Base-by-base conservation (phyloP, 2,113 vertebrate genomes). In the Mirounga angustirostris region DNA sequence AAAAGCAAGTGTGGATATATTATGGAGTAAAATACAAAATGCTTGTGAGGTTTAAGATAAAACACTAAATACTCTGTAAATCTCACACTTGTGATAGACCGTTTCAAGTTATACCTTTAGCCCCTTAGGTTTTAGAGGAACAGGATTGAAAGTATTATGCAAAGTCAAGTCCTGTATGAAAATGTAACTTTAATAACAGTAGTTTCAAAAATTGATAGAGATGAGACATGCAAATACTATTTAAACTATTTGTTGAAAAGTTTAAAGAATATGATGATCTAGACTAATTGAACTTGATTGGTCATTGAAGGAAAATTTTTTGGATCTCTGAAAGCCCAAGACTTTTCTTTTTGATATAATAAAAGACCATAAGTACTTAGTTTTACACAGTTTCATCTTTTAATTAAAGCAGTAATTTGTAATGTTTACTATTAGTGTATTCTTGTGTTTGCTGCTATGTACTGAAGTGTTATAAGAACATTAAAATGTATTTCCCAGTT, bases 281-380 rank as follows among this genome's bases (percentile, higher is more conserved):
- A 71, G 13, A 5, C 58, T 96, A 65, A 43, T 61, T 69, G 58
- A 84, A 33, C 8, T 91, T 81, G n/a, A 52, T 94, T 96, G 69
- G 73, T 96, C 69, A 94, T 61, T 85, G 63, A 97, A 74, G 43
- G 36, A 80, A 71, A 92, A 81, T 85, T 16, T 92, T 95, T 89
- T 74, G 4, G 56, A 18, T 89, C 85, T 86, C 65, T 92, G 52
- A 95, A 94, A 94, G 22, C 40, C 26, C 14, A 43, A 82, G n/a
- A 40, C 33, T 80, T 90, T 83, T 58, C 36, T 74, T 90, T 83
- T 65, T 94, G 24, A n/a, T 94, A 69, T 67, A 33, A 87, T 90
- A 83, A 74, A 83, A 96, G 18, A 7, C 1, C 1, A 0, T 52
- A 73, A 95, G 12, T 54, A 89, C 33, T 94, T 85, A 46, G 12